phyloP scores from a whole-genome alignment of 2,888 invertebrate species.

The Latrodectus elegans region DNA sequence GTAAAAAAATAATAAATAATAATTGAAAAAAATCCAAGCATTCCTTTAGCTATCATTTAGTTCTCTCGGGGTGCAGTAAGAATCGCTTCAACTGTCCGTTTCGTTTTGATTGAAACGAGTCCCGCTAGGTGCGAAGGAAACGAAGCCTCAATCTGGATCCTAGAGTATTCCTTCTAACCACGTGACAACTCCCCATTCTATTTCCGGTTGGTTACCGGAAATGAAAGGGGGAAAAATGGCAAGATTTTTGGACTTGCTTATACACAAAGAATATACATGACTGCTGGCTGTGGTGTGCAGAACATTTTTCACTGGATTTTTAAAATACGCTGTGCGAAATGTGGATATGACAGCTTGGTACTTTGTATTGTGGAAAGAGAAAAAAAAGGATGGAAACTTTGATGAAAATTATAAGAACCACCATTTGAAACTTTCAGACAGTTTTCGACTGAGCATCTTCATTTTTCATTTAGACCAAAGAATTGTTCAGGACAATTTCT shows the following conservation, averaged over 20 bases:
- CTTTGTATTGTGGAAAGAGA: constrained; percentile 15
- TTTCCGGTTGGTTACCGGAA: constrained; percentile 65
- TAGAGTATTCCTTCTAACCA: constrained; percentile 40
- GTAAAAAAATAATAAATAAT: constrained; percentile 19
- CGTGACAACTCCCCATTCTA: constrained; percentile 60
- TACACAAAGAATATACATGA: constrained; percentile 64
- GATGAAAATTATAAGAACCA: not conserved
- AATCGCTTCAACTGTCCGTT: constrained; percentile 62
- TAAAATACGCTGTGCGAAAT: constrained; percentile 48
- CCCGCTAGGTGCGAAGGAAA: constrained; percentile 59
- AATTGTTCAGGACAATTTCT: not conserved
- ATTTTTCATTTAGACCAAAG: not conserved
- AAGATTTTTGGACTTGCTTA: constrained; percentile 45
- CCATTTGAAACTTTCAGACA: not conserved
- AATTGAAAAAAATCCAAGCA: constrained; percentile 27
- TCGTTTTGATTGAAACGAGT: constrained; percentile 63
- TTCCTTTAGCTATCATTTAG: constrained; percentile 53
- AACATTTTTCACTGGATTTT: constrained; percentile 57
- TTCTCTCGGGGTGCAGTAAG: constrained; percentile 6
- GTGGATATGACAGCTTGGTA: constrained; percentile 35
- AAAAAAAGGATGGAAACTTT: not conserved
- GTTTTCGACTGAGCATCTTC: not conserved
- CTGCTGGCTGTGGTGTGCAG: constrained; percentile 47
- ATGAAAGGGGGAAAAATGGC: constrained; percentile 58
- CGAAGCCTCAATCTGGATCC: constrained; percentile 53